phyloP scores from a whole-genome alignment of 1,140 invertebrate species.

The Triops cancriformis region DNA sequence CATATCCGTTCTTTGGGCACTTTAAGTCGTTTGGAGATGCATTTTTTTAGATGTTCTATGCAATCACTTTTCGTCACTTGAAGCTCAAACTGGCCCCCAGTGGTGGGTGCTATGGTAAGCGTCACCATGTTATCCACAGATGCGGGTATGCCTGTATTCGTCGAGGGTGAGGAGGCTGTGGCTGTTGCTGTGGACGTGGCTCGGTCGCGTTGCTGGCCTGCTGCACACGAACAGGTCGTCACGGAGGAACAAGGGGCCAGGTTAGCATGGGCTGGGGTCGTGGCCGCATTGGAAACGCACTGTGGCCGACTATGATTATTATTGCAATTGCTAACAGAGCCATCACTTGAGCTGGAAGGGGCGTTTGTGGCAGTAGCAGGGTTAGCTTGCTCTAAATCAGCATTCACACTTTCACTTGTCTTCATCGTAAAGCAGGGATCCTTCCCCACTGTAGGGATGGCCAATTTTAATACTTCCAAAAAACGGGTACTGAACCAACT shows the following conservation, averaged over 20 bases:
- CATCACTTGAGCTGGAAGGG: neutral
- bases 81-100: conserved; percentile 78
- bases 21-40: conserved; percentile 82
- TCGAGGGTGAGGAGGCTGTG: neutral
- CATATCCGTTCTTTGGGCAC: conserved; percentile 86
- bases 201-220: conserved; percentile 17
- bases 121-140: conserved; percentile 12
- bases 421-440: neutral
- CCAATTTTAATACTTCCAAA: neutral
- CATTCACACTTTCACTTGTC: conserved; percentile 10
- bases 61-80: conserved; percentile 65
- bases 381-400: neutral
- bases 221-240: conserved; percentile 24
- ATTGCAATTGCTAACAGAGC: neutral
- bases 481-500: too few species aligned
- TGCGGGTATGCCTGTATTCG: neutral
- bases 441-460: too few species aligned
- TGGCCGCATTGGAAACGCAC: conserved; percentile 8
- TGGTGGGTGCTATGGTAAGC: conserved; percentile 56
- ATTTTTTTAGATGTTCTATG: conserved; percentile 78
- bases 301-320: neutral
- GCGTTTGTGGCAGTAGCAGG: neutral
- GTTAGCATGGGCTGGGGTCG: neutral
- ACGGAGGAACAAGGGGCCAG: conserved; percentile 15
- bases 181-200: conserved; percentile 9